Base-by-base conservation (phyloP, 2,888 invertebrate genomes). In the Drosophila anomalata region DNA sequence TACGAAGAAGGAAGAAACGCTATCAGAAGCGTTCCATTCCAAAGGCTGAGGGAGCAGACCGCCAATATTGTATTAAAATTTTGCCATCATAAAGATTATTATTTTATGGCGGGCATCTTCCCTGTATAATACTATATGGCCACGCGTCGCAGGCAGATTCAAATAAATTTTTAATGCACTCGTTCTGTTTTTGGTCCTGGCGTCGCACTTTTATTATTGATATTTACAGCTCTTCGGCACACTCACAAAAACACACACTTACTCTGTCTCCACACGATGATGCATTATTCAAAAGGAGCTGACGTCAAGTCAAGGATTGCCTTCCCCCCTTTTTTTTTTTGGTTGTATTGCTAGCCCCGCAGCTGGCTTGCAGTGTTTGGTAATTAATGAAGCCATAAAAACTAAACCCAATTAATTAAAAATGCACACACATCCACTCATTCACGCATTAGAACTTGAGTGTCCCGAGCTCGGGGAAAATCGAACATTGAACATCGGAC, bases 361-460 rank as follows among this genome's bases (percentile, higher is more conserved):
- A 62, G 70, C 62, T 65, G 76, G 69, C 68, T 31, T 74, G 61
- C 72, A 77, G 65, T 75, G 75, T 77, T 68, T 60, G 75, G 79
- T 89, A 90, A 90, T 89, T 89, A 89, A 89, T 89, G 89, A 89
- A 89, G 83, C 90, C 89, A 89, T 89, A 89, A 89, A 89, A 89
- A 89, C 87, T 83, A 89, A 87, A 90, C 79, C 79, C 89, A 89
- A 90, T 89, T 90, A 89, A 89, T 89, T 89, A 90, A 90, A 90
- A 89, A 90, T 89, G 88, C 89, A 87, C 75, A 77, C 73, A 70
- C 20, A 42, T 20, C 20, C 58, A 78, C 48, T 50, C 33, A 33
- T 24, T 7, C 36, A 48, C 36, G 7, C 36, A 36, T 36, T 36
- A 7, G 36, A 36, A 36, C 36, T 17, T 22, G 52, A 46, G 31